A percentile compares a stretch with the other conserved stretches of the same genome.
These are phyloP conservation scores for Synergus umbraculus DNA, from an alignment of 2,888 invertebrate species.

Conservation along the genomic window DNA sequence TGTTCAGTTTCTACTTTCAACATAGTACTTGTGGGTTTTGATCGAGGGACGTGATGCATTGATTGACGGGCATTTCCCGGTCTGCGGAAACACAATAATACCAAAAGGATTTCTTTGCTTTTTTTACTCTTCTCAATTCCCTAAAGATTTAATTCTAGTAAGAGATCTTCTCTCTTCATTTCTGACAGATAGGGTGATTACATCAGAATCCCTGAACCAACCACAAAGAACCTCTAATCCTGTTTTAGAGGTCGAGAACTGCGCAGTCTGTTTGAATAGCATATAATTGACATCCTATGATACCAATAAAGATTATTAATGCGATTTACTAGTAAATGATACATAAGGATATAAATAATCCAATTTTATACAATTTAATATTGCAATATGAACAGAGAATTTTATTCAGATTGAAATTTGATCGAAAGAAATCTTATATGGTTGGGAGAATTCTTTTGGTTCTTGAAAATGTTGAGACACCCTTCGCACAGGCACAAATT, in stretches of 20 bases:
- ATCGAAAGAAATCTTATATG: neutral
- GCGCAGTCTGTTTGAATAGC: neutral
- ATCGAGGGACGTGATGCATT: conserved; percentile 8
- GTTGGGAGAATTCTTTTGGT: no score
- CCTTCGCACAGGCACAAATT: no score
- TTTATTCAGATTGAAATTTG: neutral
- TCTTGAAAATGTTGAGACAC: no score
- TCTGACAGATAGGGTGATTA: neutral
- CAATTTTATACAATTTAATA: no score
- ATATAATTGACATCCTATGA: neutral
- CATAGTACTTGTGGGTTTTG: conserved; percentile 14
- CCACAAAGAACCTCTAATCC: neutral
- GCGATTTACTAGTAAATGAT: neutral
- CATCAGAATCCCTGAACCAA: neutral
- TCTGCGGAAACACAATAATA: neutral
- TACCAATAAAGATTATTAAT: neutral
- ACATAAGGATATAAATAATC: neutral
- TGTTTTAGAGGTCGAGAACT: neutral
- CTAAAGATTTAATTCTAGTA: neutral
- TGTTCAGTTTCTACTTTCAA: conserved; percentile 28
- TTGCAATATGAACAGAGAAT: neutral
- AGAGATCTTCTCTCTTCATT: no score
- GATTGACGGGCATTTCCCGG: conserved; percentile 2
- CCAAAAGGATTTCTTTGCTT: neutral
- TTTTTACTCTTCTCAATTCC: neutral